These are phyloP conservation scores for Paraplagusia blochii DNA, from an alignment of 2,113 vertebrate species.

Conservation along the genomic window DNA sequence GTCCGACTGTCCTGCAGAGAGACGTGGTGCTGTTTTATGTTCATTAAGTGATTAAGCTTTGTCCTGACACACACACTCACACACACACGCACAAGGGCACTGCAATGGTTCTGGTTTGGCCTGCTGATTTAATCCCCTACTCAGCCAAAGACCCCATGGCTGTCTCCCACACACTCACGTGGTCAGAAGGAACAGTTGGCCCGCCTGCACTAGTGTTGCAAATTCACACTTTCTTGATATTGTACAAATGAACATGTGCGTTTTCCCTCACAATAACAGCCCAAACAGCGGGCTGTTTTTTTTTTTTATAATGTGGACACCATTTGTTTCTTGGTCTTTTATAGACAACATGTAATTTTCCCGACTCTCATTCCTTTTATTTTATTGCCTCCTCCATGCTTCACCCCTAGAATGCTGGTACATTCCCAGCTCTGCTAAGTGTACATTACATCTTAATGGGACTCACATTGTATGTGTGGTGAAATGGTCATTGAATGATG, in stretches of 20 bases:
- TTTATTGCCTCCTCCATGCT: background rate
- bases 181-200: constrained; percentile 32
- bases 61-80: constrained; percentile 42
- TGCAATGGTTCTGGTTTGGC: constrained; percentile 60
- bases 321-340: constrained; percentile 1
- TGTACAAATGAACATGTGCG: constrained; percentile 2
- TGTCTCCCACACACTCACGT: constrained; percentile 61
- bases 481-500: constrained; percentile 60
- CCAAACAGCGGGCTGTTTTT: background rate
- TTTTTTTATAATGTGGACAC: background rate
- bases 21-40: constrained; percentile 56
- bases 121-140: constrained; percentile 69
- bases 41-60: constrained; percentile 79
- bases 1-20: constrained; percentile 64
- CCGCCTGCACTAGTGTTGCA: constrained; percentile 18
- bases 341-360: background rate
- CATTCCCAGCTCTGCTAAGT: constrained; percentile 39
- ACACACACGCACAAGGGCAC: constrained; percentile 40
- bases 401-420: constrained; percentile 16
- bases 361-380: constrained; percentile 10
- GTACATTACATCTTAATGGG: constrained; percentile 43
- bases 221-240: constrained; percentile 3
- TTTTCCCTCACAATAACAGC: background rate
- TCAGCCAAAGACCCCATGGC: constrained; percentile 56
- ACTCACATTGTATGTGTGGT: constrained; percentile 39